Evolutionary conservation across 1,140 invertebrate genomes (phyloP), one percentile per base, ranked within the genome.

Genomic region (Drosophila lini): DNA sequence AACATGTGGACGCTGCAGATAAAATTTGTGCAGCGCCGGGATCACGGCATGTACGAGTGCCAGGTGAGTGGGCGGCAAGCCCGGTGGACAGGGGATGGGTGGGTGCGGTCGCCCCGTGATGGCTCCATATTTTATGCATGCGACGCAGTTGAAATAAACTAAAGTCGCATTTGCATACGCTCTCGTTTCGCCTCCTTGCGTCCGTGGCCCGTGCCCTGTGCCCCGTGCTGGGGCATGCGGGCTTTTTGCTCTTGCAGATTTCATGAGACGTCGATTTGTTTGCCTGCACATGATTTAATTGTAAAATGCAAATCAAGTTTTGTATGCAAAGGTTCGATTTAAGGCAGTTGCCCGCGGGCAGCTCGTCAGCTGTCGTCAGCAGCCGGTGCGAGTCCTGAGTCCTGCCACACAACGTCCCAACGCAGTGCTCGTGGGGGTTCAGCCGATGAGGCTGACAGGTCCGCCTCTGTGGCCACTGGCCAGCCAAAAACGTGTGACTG

Each of bases 31-130:
- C 96, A 97, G 92, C 96, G 96, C 82, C 94, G 96, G 81, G 97
- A 98, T 94, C 97, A 97, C 84, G 98, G 98, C 75, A 97, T 97
- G 47, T 99, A 98, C 93, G 97, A 98, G 91, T 99, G 98, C 93
- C 97, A 98, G 95, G 97, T 98, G 94, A 95, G 93, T 91, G 40
- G 16, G n/a, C n/a, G 28, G 16, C 9, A 1, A 7, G 8, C 15
- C 8, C 15, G 34, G 34, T 13, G 10, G 15, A 9, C 2, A 10
- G 25, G 10, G 25, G 15, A 7, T 11, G 19, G 48, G 40, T 36
- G 42, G 32, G 25, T 31, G 48, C 25, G 31, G 45, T 16, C 19
- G 19, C 19, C 34, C 52, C 15, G 19, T 67, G 71, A 58, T 75
- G 61, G 60, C 34, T 55, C 62, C 62, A 78, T 78, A 88, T 86